These are phyloP conservation scores for Synanthedon vespiformis DNA, from an alignment of 2,888 invertebrate species.

Conservation along the genomic window DNA sequence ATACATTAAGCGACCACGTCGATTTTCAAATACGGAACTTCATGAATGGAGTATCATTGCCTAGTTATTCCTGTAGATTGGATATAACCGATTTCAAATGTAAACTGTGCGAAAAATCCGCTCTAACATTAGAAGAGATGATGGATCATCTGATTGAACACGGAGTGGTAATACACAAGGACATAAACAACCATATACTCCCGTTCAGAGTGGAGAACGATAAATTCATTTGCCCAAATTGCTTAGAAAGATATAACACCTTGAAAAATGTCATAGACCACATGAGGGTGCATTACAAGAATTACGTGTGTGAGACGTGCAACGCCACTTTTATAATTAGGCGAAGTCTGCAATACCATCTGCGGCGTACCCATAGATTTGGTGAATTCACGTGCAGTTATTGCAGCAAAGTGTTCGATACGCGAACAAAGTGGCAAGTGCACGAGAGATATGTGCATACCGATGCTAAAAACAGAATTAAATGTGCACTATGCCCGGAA, in stretches of 20 bases:
- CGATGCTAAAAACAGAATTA: constrained; percentile 2
- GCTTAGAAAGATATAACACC: constrained; percentile 14
- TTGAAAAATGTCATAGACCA: constrained; percentile 11
- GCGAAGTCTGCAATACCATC: constrained; percentile 4
- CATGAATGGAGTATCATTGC: constrained; percentile 19
- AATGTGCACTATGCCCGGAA: constrained; percentile 17
- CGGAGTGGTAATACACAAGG: constrained; percentile 29
- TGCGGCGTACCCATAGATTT: constrained; percentile 11
- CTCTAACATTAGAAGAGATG: constrained; percentile 26
- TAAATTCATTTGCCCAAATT: constrained; percentile 23
- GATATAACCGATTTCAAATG: constrained; percentile 37
- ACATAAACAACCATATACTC: constrained; percentile 42
- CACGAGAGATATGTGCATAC: constrained; percentile 14
- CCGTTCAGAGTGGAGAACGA: constrained; percentile 23
- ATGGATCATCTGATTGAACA: constrained; percentile 39
- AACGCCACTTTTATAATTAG: constrained; percentile 11
- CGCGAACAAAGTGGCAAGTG: constrained; percentile 7
- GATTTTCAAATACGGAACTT: constrained; percentile 8
- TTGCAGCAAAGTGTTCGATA: constrained; percentile 12
- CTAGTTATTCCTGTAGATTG: constrained; percentile 33
- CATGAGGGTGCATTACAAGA: constrained; percentile 1
- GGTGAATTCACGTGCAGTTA: constrained; percentile 17
- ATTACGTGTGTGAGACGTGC: constrained; percentile 10
- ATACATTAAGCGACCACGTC: constrained; percentile 1
- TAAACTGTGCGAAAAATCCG: constrained; percentile 22